Evolutionary conservation across 2,113 vertebrate species (phyloP), one percentile per base, ranked within the genome.

Genomic region (Hemichromis elongatus): DNA sequence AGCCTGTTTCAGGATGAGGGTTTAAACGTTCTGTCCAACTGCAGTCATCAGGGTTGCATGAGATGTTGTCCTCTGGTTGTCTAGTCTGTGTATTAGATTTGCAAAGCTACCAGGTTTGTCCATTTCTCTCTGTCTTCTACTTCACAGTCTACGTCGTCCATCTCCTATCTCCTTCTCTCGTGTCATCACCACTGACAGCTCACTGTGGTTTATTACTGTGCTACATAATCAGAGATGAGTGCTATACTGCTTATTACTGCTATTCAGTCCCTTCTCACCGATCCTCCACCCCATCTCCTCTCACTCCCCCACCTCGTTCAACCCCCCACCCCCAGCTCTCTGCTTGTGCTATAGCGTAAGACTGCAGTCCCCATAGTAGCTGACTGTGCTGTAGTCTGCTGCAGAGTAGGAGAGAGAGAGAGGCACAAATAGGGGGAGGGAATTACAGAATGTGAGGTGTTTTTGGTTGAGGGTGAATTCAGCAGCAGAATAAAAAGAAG

Each of bases 321-420:
- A 13, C 75, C 66, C 55, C 55, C 57, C 52, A 18, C 42, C 53
- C 83, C 63, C 79, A 57, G 80, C 84, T 68, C 85, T 92, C 90
- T 84, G 75, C 89, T 91, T 95, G 95, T 96, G 95, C 95, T 95
- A 95, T 95, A 96, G 96, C 95, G 95, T 95, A 96, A 93, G 88
- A 96, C 96, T 96, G 96, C 96, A 95, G 96, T 95, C 92, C 92
- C 88, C 55, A 90, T 95, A 95, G 92, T 93, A 95, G 95, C 95
- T 96, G 95, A 96, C 95, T 94, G 93, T 86, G 94, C 95, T 94
- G 80, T 77, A 92, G 92, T 95, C 92, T 96, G 93, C 95, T 95
- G 96, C 95, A 96, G 94, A 93, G 93, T 87, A 91, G 83, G 85
- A 89, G 87, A 80, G 88, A 88, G 52, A 59, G 88, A 80, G 81